Base-by-base conservation (phyloP, 2,888 invertebrate genomes). In the Drosophila pseudotalamancana region DNA sequence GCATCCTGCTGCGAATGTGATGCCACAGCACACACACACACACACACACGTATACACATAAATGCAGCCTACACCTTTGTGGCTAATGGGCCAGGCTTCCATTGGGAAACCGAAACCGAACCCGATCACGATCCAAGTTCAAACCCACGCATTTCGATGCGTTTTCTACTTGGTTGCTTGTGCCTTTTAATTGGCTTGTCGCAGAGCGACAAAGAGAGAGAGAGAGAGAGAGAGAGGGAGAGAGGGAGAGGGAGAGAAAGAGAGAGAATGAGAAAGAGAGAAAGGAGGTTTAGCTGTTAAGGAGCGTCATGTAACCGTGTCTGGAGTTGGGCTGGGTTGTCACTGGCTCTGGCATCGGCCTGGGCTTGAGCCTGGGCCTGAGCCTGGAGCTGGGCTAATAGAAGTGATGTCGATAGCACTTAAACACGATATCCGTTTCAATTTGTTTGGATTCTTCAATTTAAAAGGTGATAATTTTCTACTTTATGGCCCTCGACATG, bases 391-490 rank as follows among this genome's bases (percentile, higher is more conserved):
- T 51, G 59, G 67, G 72, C 87, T 90, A 89, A 90, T 90, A 89
- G 90, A 90, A 89, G 90, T 89, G 89, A 90, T 90, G 90, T 90
- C 90, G 89, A 90, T 91, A 90, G 90, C 91, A 91, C 91, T 90
- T 91, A 91, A 90, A 90, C 90, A 90, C 89, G 91, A 91, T 90
- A 91, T 91, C 89, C 90, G 90, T 91, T 91, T 91, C 91, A 91
- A 90, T 91, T 91, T 91, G 90, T 90, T 91, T 90, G 91, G 90
- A 90, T 90, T 90, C 91, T 91, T 91, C 89, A 89, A 90, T 90
- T 91, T 91, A 91, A 91, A 90, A 91, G 91, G 91, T 91, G 91
- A 91, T 91, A 91, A 91, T 90, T 91, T 91, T 89, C 89, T 90
- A 90, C 90, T 91, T 90, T 90, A 91, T 89, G 89, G 89, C 88